phyloP scores from a whole-genome alignment of 2,888 invertebrate genomes.

The Nudaria mundana region DNA sequence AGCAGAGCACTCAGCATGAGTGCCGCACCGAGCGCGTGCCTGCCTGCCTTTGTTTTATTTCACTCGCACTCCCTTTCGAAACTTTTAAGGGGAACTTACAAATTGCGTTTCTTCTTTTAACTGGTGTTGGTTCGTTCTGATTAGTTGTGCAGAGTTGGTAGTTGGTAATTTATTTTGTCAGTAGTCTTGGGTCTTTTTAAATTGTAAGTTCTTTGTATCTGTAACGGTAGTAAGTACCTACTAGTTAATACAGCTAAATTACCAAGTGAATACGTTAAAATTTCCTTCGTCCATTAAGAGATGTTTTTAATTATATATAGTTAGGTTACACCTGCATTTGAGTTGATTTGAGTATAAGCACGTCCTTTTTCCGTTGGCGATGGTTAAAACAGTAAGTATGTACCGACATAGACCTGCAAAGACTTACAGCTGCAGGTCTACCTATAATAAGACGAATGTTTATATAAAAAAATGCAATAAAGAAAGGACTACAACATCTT shows the following conservation, averaged over 20 bases:
- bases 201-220: background rate
- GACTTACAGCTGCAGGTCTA: too few relatives aligned
- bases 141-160: conserved; percentile 47
- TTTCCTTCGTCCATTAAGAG: too few relatives aligned
- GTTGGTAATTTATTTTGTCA: conserved; percentile 32
- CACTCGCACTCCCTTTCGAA: conserved; percentile 74
- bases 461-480: conserved; percentile 5
- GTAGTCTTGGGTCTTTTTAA: conserved; percentile 18
- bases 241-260: too few relatives aligned
- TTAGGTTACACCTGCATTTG: too few relatives aligned
- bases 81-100: conserved; percentile 71
- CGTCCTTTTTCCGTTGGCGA: too few relatives aligned
- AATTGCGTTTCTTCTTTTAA: conserved; percentile 71
- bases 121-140: conserved; percentile 56
- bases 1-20: conserved; percentile 78
- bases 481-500: conserved; percentile 57
- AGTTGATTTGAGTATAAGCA: too few relatives aligned
- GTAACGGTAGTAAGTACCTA: too few relatives aligned
- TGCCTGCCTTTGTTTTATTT: conserved; percentile 76
- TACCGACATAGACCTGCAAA: too few relatives aligned
- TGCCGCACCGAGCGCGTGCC: conserved; percentile 70
- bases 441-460: background rate
- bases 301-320: too few relatives aligned
- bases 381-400: too few relatives aligned
- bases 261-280: too few relatives aligned